Percentiles rank a stretch among this genome's conserved stretches.
Evolutionary conservation across 2,113 vertebrate genomes (phyloP).

Genomic region (Blennius ocellaris): DNA sequence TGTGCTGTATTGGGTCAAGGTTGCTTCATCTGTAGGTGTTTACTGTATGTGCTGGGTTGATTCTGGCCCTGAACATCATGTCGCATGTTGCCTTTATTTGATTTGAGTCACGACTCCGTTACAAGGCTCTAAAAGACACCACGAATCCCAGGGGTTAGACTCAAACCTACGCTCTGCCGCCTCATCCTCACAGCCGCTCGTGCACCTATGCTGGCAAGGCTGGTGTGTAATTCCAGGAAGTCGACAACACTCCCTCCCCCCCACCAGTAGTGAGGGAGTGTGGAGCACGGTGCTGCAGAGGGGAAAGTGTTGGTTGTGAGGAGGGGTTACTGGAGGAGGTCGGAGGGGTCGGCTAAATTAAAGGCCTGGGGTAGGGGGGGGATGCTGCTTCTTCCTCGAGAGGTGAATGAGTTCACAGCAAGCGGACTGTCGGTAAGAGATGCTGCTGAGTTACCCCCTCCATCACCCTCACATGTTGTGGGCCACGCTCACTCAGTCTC

Average conservation of each 20-base stretch:
- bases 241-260: conserved; percentile 46
- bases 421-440: conserved; percentile 37
- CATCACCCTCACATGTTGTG: conserved; percentile 48
- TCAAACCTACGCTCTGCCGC: conserved; percentile 57
- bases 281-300: conserved; percentile 24
- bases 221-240: conserved; percentile 76
- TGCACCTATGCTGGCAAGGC: conserved; percentile 64
- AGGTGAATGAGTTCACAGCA: conserved; percentile 61
- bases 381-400: conserved; percentile 25
- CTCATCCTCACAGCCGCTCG: conserved; percentile 14
- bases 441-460: conserved; percentile 30
- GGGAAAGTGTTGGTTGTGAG: conserved; percentile 21
- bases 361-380: conserved; percentile 10
- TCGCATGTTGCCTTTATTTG: conserved; percentile 9
- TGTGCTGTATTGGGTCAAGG: background rate
- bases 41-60: background rate
- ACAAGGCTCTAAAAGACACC: conserved; percentile 53
- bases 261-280: conserved; percentile 4
- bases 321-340: conserved; percentile 13
- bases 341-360: conserved; percentile 25
- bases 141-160: conserved; percentile 45
- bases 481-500: conserved; percentile 26
- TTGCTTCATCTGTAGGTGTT: background rate
- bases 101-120: conserved; percentile 33
- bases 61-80: conserved; percentile 5